These are phyloP conservation scores for Tachina fera DNA, from an alignment of 2,888 invertebrate species.

Conservation along the genomic window DNA sequence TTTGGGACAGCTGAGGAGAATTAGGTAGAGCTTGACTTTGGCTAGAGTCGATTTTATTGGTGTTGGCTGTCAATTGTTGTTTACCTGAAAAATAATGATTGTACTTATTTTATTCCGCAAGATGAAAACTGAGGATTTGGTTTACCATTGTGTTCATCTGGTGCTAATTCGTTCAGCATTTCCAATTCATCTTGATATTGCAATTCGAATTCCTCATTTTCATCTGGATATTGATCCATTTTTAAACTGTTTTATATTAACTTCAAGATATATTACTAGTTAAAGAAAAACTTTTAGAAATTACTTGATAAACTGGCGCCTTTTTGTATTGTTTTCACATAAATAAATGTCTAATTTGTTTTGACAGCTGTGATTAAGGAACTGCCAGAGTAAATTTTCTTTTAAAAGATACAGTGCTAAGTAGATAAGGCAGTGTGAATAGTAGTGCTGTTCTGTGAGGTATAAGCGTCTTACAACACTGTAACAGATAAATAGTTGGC, in stretches of 20 bases:
- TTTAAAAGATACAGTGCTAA: background rate
- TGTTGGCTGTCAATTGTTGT: slow-evolving; percentile 2
- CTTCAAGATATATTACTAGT: background rate
- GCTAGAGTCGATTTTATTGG: background rate
- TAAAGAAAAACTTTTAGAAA: background rate
- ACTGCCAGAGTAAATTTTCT: background rate
- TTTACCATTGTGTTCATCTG: slow-evolving; percentile 72
- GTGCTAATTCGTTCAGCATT: slow-evolving; percentile 84
- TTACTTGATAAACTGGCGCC: slow-evolving; percentile 44
- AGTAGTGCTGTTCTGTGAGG: background rate
- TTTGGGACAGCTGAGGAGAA: slow-evolving; percentile 80
- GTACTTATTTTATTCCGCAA: background rate
- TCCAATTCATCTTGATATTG: slow-evolving; percentile 89
- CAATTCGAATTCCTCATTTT: slow-evolving; percentile 87
- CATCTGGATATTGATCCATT: slow-evolving; percentile 82
- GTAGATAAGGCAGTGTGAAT: background rate
- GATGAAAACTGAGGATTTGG: background rate
- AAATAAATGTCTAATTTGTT: background rate
- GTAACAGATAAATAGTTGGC: too few species aligned
- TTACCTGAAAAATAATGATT: slow-evolving; percentile 16
- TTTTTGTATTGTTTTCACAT: slow-evolving; percentile 24
- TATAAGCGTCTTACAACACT: background rate
- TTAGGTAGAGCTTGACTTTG: slow-evolving; percentile 32
- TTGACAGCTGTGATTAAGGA: background rate
- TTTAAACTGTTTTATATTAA: slow-evolving; percentile 16